Percentiles rank a stretch among this genome's conserved stretches.
Evolutionary conservation across 2,888 invertebrate species (phyloP).

Genomic region (Nemotelus pantherinus): DNA sequence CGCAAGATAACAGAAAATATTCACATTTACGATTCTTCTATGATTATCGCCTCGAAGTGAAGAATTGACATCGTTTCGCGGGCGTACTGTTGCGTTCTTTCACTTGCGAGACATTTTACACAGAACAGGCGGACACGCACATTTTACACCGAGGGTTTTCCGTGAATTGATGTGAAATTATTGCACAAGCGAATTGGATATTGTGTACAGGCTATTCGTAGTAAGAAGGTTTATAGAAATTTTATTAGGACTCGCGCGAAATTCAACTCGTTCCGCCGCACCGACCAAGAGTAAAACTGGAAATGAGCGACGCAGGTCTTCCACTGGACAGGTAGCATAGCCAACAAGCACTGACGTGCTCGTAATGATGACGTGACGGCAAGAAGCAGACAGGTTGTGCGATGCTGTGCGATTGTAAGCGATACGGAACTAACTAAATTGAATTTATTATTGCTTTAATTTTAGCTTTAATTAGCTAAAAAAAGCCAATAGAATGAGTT

Average conservation of each 20-base stretch:
- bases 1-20: too few species aligned
- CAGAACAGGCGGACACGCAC: too few species aligned
- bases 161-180: too few species aligned
- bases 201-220: background rate
- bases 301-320: conserved; percentile 32
- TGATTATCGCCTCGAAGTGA: background rate
- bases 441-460: too few species aligned
- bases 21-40: background rate
- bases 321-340: conserved; percentile 34
- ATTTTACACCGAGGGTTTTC: too few species aligned
- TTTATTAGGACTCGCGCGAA: background rate
- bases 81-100: background rate
- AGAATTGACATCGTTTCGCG: conserved; percentile 37
- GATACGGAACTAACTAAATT: background rate
- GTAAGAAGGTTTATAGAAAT: background rate
- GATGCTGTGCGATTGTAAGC: background rate
- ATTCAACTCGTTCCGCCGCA: conserved; percentile 3
- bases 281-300: conserved; percentile 19
- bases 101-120: too few species aligned
- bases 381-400: conserved; percentile 38
- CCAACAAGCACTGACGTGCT: background rate
- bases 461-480: too few species aligned
- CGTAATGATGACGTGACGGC: background rate
- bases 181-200: background rate
- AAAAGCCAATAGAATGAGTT: too few species aligned